phyloP scores from a whole-genome alignment of 2,888 invertebrate species.

The Stenodema calcarata region DNA sequence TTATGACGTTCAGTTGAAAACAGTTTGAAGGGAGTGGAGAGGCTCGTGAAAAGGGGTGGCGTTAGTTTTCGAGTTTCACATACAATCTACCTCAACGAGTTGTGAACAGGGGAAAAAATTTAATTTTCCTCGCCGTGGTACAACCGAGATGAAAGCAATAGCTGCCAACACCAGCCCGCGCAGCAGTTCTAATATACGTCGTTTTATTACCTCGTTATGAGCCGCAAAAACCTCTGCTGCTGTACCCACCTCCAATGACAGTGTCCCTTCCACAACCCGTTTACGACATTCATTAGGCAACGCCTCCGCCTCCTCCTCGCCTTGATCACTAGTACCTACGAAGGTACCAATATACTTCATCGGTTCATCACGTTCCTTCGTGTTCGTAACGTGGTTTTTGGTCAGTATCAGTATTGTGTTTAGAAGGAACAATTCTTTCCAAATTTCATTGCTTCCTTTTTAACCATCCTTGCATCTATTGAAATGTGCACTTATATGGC shows the following conservation, averaged over 20 bases:
- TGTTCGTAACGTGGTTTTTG: too few relatives aligned
- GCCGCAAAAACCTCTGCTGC: not conserved
- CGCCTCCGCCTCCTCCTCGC: not conserved
- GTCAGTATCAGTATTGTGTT: too few relatives aligned
- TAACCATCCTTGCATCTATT: too few relatives aligned
- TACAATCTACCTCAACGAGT: not conserved
- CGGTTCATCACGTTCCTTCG: too few relatives aligned
- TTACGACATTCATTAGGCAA: not conserved
- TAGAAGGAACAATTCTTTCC: too few relatives aligned
- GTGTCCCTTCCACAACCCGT: not conserved
- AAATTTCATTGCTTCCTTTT: too few relatives aligned
- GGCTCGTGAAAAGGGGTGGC: not conserved
- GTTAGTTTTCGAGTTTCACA: not conserved
- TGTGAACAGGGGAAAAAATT: not conserved
- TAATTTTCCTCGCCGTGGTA: not conserved
- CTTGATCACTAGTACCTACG: too few relatives aligned
- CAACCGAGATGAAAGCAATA: not conserved
- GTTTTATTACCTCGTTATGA: not conserved
- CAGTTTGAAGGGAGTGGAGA: not conserved
- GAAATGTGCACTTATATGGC: too few relatives aligned
- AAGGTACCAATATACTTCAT: too few relatives aligned
- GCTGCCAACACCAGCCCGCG: not conserved
- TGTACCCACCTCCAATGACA: not conserved
- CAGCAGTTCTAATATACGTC: not conserved
- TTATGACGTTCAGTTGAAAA: not conserved